These are phyloP conservation scores for Notocelia uddmanniana DNA, from an alignment of 2,888 invertebrate genomes.

Conservation along the genomic window DNA sequence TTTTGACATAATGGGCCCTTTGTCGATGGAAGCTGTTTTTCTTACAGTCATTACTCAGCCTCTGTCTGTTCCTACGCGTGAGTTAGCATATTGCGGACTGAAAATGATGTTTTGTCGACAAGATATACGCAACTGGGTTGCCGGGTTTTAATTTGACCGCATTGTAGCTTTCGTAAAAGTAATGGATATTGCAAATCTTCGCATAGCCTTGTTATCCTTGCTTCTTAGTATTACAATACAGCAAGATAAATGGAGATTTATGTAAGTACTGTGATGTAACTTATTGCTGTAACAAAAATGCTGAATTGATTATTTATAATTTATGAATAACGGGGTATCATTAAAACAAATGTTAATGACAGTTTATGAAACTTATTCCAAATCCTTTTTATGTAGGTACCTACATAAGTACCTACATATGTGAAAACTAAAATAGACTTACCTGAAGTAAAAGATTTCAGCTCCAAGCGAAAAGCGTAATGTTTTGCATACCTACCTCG, in stretches of 20 bases:
- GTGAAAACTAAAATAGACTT: background rate
- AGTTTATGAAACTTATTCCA: background rate
- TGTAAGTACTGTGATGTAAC: too few relatives aligned
- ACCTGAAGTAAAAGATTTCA: slow-evolving; percentile 3
- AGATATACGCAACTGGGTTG: slow-evolving; percentile 35
- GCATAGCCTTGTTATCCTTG: slow-evolving; percentile 6
- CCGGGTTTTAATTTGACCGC: slow-evolving; percentile 42
- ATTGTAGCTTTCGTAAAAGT: slow-evolving; percentile 36
- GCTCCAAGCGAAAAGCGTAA: slow-evolving; percentile 53
- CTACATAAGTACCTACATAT: too few relatives aligned
- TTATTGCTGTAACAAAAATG: too few relatives aligned
- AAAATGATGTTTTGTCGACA: slow-evolving; percentile 48
- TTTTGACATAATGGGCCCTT: slow-evolving; percentile 79
- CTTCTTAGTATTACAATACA: too few relatives aligned
- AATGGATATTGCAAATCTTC: slow-evolving; percentile 33
- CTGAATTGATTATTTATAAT: too few relatives aligned
- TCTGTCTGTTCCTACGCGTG: slow-evolving; percentile 56
- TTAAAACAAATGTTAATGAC: background rate
- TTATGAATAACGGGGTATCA: too few relatives aligned
- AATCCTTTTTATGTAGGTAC: too few relatives aligned
- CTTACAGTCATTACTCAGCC: slow-evolving; percentile 68
- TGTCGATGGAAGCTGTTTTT: slow-evolving; percentile 68
- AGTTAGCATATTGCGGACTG: slow-evolving; percentile 64
- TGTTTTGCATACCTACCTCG: slow-evolving; percentile 64
- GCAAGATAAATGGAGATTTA: too few relatives aligned